Evolutionary conservation across 92 coral and sea anemone species (phyloP).

Genomic region (Bergia puertoricense): DNA sequence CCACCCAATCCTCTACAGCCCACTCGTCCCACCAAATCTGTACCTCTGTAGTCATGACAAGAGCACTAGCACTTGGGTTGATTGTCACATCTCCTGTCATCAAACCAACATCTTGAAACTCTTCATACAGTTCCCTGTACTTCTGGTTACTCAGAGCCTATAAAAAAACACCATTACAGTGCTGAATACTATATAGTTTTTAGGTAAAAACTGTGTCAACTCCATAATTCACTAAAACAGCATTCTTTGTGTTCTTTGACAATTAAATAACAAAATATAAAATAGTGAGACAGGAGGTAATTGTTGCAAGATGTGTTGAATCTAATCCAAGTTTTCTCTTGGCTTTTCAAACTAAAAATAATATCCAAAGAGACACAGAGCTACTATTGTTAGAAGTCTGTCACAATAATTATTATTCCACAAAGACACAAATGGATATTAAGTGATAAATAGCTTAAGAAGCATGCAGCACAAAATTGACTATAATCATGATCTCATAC

Average conservation of each 20-base stretch:
- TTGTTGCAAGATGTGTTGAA: too few species aligned
- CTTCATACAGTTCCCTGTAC: constrained; percentile 95
- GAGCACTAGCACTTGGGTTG: constrained; percentile 96
- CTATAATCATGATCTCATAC: too few species aligned
- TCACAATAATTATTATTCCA: too few species aligned
- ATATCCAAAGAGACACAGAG: too few species aligned
- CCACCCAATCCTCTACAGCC: not conserved
- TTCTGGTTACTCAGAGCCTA: constrained; percentile 98
- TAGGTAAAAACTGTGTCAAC: not conserved
- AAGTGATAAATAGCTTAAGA: too few species aligned
- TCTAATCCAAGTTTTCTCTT: too few species aligned
- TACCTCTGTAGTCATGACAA: constrained; percentile 99
- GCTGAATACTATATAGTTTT: not conserved
- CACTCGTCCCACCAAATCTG: not conserved
- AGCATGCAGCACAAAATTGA: too few species aligned
- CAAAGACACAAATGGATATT: too few species aligned
- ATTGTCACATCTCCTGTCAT: constrained; percentile 99
- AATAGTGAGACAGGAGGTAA: too few species aligned
- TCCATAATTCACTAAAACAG: not conserved
- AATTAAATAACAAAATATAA: too few species aligned
- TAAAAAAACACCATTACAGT: not conserved
- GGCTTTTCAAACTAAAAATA: too few species aligned
- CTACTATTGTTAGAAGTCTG: too few species aligned
- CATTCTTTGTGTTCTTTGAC: not conserved
- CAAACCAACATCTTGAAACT: constrained; percentile 98